Evolutionary conservation across 2,113 vertebrate genomes (phyloP).

Genomic region (Hippolais icterina): DNA sequence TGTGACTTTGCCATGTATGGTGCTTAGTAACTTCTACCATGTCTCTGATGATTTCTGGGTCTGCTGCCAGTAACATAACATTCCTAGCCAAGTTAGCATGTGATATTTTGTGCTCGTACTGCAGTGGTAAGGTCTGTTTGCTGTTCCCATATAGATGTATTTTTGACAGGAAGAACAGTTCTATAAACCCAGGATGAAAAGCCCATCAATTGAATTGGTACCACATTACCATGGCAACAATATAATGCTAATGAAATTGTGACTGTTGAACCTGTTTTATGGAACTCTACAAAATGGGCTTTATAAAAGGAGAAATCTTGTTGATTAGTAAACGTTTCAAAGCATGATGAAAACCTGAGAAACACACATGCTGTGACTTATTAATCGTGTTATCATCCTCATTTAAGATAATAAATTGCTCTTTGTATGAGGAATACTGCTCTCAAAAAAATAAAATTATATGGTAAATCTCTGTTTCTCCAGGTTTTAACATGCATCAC

Average conservation of each 20-base stretch:
- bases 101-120: background rate
- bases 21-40: background rate
- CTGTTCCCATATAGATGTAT: conserved; percentile 33
- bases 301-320: conserved; percentile 20
- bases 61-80: background rate
- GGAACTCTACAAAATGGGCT: conserved; percentile 42
- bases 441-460: background rate
- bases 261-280: conserved; percentile 62
- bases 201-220: conserved; percentile 56
- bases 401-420: background rate
- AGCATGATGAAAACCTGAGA: background rate
- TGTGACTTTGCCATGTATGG: background rate
- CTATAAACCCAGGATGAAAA: conserved; percentile 63
- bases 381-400: background rate
- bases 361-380: background rate
- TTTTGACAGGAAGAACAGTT: conserved; percentile 60
- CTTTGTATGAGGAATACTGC: background rate
- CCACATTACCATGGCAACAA: conserved; percentile 67
- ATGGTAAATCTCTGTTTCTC: background rate
- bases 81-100: conserved; percentile 2
- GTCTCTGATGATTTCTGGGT: conserved; percentile 5
- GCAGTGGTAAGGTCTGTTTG: conserved; percentile 15
- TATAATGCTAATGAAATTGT: conserved; percentile 68
- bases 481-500: background rate
- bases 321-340: conserved; percentile 12